phyloP scores from a whole-genome alignment of 37 sponge, comb jelly and placozoan genomes.

The Eunapius fragilis region DNA sequence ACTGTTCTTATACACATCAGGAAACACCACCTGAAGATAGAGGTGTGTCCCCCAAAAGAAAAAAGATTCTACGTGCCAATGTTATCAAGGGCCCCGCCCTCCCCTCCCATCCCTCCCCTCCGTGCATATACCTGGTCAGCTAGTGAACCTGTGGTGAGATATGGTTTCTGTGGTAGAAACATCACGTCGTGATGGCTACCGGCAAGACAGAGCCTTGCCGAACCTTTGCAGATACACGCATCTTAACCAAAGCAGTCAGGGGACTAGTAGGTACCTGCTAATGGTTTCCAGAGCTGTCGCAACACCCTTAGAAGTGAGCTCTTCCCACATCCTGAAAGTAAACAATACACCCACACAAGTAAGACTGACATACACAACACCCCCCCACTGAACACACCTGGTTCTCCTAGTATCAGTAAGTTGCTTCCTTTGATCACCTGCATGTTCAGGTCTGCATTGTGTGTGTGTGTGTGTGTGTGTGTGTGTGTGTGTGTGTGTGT shows the following conservation, averaged over 20 bases:
- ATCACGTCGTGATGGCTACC: conserved; percentile 50
- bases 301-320: conserved; percentile 73
- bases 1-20: background rate
- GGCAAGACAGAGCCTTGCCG: conserved; percentile 7
- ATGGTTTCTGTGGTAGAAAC: conserved; percentile 83
- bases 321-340: conserved; percentile 73
- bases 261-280: conserved; percentile 24
- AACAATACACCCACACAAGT: background rate
- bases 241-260: background rate
- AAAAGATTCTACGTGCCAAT: background rate
- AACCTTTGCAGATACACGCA: no score
- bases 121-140: conserved; percentile 85
- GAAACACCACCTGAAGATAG: conserved; percentile 31
- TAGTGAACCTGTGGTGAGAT: conserved; percentile 82
- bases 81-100: background rate
- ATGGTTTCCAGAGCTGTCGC: conserved; percentile 57
- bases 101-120: background rate
- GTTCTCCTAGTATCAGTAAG: conserved; percentile 69
- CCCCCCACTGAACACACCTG: conserved; percentile 46
- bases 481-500: no score
- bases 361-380: background rate
- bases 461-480: no score
- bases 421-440: conserved; percentile 42
- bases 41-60: no score
- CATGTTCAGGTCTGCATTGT: conserved; percentile 59